These are phyloP conservation scores for Synergus itoensis DNA, from an alignment of 2,888 invertebrate species.

Conservation along the genomic window DNA sequence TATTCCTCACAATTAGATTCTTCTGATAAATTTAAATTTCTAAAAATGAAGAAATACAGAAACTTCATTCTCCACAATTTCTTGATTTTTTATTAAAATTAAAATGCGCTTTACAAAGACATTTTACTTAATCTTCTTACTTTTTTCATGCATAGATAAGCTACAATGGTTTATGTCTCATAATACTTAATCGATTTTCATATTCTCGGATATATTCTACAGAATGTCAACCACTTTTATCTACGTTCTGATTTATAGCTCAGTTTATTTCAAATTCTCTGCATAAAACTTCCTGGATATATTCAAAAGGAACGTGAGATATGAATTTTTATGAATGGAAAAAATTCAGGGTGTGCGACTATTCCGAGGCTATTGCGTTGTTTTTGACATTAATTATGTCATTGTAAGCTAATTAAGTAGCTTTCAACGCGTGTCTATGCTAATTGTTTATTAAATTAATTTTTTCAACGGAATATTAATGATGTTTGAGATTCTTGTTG, in stretches of 20 bases:
- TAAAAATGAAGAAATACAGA: not conserved
- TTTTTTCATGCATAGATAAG: constrained; percentile 3
- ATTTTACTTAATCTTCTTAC: not conserved
- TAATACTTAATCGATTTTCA: constrained; percentile 1
- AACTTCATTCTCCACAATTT: not conserved
- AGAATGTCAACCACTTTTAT: constrained; percentile 11
- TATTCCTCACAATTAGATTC: not conserved
- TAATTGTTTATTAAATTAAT: too few relatives aligned
- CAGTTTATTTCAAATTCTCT: not conserved
- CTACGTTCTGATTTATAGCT: not conserved
- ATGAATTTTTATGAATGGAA: not conserved
- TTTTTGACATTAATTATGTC: not conserved
- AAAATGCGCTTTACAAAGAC: not conserved
- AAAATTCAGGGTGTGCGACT: not conserved
- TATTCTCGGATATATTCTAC: not conserved
- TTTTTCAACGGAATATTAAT: too few relatives aligned
- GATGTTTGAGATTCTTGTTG: too few relatives aligned
- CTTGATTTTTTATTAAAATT: not conserved
- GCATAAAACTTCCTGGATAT: not conserved
- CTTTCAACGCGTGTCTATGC: not conserved
- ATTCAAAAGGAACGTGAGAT: not conserved
- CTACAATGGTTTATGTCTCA: not conserved
- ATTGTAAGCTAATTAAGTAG: not conserved
- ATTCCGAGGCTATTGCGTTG: not conserved
- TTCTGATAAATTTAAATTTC: not conserved